Evolutionary conservation across 2,888 invertebrate species (phyloP), one percentile per base, ranked within the genome.

Genomic region (Campoplex capitator): DNA sequence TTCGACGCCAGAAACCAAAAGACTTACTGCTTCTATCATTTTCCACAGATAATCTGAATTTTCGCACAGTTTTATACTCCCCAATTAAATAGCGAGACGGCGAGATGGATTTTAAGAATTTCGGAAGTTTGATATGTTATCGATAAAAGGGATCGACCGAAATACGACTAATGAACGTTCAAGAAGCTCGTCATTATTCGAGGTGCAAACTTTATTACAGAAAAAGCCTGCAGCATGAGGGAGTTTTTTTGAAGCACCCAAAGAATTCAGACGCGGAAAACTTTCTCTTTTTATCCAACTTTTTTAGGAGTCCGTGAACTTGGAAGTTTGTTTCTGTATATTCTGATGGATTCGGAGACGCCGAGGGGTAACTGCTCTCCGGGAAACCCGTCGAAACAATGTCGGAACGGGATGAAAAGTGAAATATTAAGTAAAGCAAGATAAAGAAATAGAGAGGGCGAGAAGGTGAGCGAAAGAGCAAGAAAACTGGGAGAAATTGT

Each of bases 401-500:
- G 54, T 35, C 70, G 79, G 28, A 67, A 56, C 48, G 75, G 58
- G 42, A 68, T 18, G 65, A 51, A 65, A 65, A 75, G 65, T 48
- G 48, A 56, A 76, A 83, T 62, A 62, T 75, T 58, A 76, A 51
- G 68, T 73, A 78, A 42, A 73, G 56, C 8, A 71, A 75, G 74
- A n/a, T 51, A 71, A 32, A 54, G 45, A 45, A 62, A 42, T 23
- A 23, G 23, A 28, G 23, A 8, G 77, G 48, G 23, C 11, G 58
- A 35, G 54, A 23, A 51, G 38, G 4, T 3, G 51, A 48, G 71
- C 18, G 71, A 23, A n/a, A 48, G 70, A 38, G 78, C 51, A 32
- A 38, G 62, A 62, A 58, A 79, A 74, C 51, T n/a, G 70, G 56
- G 75, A 82, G 75, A 86, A 86, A 65, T 83, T 79, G 79, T 70